Conservation (phyloP, 1,140 invertebrate genomes). For the Zaprionus taronus region DNA sequence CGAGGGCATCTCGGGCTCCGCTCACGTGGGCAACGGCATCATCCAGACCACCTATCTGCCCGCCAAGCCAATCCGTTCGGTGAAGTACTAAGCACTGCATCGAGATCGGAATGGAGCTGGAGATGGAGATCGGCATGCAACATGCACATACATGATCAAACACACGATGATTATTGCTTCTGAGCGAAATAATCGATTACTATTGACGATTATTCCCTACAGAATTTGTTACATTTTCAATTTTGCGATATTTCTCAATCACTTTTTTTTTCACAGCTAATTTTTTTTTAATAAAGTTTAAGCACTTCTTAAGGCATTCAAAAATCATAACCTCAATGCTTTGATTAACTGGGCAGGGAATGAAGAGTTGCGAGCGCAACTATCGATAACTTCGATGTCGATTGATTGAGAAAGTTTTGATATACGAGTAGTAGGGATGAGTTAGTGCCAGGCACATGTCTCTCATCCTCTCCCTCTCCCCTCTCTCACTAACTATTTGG, state of each 20-base stretch:
- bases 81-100: conserved; percentile 45
- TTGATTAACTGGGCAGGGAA: background rate
- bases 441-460: conserved; percentile 14
- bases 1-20: conserved; percentile 23
- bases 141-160: conserved; percentile 17
- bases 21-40: conserved; percentile 61
- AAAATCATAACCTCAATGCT: conserved; percentile 48
- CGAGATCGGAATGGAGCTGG: background rate
- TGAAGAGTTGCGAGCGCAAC: background rate
- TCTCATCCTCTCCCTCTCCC: background rate
- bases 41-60: conserved; percentile 80
- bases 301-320: conserved; percentile 71
- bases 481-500: conserved; percentile 51
- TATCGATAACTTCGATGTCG: no score
- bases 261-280: conserved; percentile 31
- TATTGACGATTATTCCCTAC: conserved; percentile 27
- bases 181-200: conserved; percentile 28
- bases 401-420: conserved; percentile 8
- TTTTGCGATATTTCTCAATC: conserved; percentile 38
- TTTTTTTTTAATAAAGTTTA: conserved; percentile 75
- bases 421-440: background rate
- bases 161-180: conserved; percentile 29
- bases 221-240: conserved; percentile 39
- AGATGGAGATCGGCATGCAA: background rate
- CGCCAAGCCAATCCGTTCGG: conserved; percentile 58